Percentiles rank a stretch among this genome's conserved stretches.
These are phyloP conservation scores for Deroplatys truncata DNA, from an alignment of 2,888 invertebrate genomes.

Conservation along the genomic window DNA sequence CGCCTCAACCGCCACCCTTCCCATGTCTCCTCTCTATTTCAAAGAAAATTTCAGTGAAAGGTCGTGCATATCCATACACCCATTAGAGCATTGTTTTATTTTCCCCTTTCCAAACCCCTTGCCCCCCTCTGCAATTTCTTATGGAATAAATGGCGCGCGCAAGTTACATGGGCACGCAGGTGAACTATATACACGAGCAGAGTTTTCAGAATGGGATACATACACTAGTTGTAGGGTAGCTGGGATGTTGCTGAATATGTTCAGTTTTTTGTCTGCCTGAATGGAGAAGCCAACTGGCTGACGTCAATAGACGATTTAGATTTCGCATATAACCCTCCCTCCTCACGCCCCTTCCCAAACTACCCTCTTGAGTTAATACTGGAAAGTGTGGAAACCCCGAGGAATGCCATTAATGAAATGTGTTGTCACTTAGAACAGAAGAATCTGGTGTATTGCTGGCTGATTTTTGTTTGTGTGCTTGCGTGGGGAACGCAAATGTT, in stretches of 20 bases:
- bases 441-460: neutral
- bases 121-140: neutral
- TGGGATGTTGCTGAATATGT: neutral
- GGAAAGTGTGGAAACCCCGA: neutral
- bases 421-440: neutral
- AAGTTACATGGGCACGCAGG: neutral
- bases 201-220: neutral
- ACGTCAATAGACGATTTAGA: neutral
- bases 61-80: neutral
- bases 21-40: neutral
- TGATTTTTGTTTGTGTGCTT: neutral
- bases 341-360: neutral
- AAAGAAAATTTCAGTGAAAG: neutral
- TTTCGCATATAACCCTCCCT: neutral
- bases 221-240: neutral
- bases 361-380: neutral
- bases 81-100: conserved; percentile 1
- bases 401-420: neutral
- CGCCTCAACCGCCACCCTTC: neutral
- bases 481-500: neutral
- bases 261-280: neutral
- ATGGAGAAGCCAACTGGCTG: neutral
- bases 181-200: neutral
- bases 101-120: neutral
- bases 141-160: neutral